phyloP scores from a whole-genome alignment of 2,797 vertebrate genomes.

The Channa striata region DNA sequence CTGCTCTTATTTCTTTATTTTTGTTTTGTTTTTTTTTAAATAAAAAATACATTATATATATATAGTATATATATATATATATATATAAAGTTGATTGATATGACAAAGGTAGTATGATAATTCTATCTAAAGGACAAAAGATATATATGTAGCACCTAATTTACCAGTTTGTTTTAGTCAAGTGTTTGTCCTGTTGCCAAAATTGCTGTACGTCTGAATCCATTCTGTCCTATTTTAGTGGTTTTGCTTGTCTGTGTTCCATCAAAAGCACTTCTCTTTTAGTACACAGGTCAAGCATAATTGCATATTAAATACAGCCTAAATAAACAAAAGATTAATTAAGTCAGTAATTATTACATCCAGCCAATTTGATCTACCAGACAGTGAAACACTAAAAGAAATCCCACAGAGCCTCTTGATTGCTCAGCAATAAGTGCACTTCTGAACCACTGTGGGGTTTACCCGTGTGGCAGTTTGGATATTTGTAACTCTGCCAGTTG shows the following conservation, averaged over 20 bases:
- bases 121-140: constrained; percentile 62
- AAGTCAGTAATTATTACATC: background rate
- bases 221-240: constrained; percentile 3
- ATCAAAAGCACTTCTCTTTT: constrained; percentile 21
- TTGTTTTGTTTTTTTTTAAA: constrained; percentile 32
- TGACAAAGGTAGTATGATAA: constrained; percentile 61
- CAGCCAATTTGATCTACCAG: background rate
- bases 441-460: constrained; percentile 60
- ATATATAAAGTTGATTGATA: constrained; percentile 49
- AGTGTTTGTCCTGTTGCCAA: constrained; percentile 53
- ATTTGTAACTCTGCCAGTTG: constrained; percentile 33
- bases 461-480: constrained; percentile 71
- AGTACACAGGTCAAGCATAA: constrained; percentile 4
- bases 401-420: constrained; percentile 34
- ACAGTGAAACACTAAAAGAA: constrained; percentile 12
- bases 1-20: constrained; percentile 54
- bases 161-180: constrained; percentile 55
- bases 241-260: constrained; percentile 1
- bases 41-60: constrained; percentile 14
- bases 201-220: constrained; percentile 71
- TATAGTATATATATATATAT: constrained; percentile 25
- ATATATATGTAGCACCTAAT: constrained; percentile 79
- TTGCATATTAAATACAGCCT: background rate
- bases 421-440: constrained; percentile 78
- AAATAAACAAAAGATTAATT: background rate